Base-by-base conservation (phyloP, 1,140 invertebrate genomes). In the Bombus huntii region DNA sequence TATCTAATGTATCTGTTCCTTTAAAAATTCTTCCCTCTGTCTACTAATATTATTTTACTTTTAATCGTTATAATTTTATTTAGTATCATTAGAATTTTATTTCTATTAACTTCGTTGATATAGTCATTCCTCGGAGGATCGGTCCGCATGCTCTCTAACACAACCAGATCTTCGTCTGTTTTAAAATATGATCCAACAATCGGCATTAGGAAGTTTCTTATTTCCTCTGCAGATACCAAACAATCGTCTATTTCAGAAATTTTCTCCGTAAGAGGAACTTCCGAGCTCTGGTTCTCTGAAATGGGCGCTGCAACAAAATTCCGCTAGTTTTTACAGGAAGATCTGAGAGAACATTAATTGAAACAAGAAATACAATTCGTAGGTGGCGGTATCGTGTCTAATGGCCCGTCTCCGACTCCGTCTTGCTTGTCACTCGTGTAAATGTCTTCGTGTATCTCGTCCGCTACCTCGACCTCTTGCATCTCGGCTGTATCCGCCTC, bases 61-160 rank as follows among this genome's bases (percentile, higher is more conserved):
- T 71, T 28, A 31, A 34, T 9, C 8, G 13, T 28, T 6, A 28
- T 3, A 72, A 28, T 15, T 42, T 28, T 39, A 10, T 28, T 39
- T 71, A 2, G 12, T 6, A 25, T n/a, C 8, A 0, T 28, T 25
- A 2, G 8, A 57, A 28, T 75, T 13, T 28, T 28, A 25, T 70
- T 22, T n/a, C 4, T 22, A 89, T 70, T 34, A 90, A 93, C 87
- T 74, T 87, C 44, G 59, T 91, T 89, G 25, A 92, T 86, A 6
- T 42, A 73, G 15, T 89, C 44, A 1, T 59, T 66, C 3, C 15
- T 39, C 6, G 44, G 65, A 42, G 84, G 81, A 25, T 89, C 44
- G 1, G 68, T 4, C 13, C 28, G 31, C 39, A 89, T 13, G 42
- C 18, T 57, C 28, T 90, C 76, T 9, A 89, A 53, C 47, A 71